Base-by-base conservation (phyloP, 2,797 vertebrate genomes). In the Pogonophryne albipinna region DNA sequence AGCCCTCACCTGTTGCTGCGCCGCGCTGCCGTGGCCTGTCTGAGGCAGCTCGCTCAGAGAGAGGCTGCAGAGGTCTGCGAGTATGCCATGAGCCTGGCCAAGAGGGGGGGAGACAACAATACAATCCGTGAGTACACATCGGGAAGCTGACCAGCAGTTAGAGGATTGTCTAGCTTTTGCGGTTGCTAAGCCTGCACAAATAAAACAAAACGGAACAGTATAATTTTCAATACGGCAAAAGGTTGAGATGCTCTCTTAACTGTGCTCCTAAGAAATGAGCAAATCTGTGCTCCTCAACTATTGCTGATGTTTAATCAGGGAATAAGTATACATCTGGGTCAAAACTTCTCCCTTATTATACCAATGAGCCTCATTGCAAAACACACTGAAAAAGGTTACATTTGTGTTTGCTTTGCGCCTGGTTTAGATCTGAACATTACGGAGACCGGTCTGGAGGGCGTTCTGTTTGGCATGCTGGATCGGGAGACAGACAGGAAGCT, bases 391-490 rank as follows among this genome's bases (percentile, higher is more conserved):
- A 34, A 34, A 34, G 34, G 38, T 50, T 9, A 49, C 23, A 61
- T 14, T 68, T 16, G 14, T 70, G 58, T 70, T 65, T 9, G 17
- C 15, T 56, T 59, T 67, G 17, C 63, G 1, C 17, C 15, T 53
- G 71, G 58, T 65, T 65, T 91, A 99, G 98, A 97, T 85, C 90
- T 94, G 70, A 98, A 97, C 83, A 99, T 99, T 92, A 99, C 97
- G 16, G 98, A 99, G 91, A 99, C 97, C 0, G 98, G 98, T 44
- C 94, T 99, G 1, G 98, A 99, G 89, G 98, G 98, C 0, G 98
- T 99, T 71, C 94, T 99, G 51, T 99, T 99, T 71, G 98, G 98
- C 63, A 99, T 99, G 98, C 79, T 99, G 91, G 98, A 99, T 88
- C 95, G 97, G 0, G 98, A 99, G 93, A 99, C 98, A 0, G 98